Percentiles rank a stretch among this genome's conserved stretches.
phyloP scores from a whole-genome alignment of 2,113 vertebrate species.

The Ictalurus punctatus region DNA sequence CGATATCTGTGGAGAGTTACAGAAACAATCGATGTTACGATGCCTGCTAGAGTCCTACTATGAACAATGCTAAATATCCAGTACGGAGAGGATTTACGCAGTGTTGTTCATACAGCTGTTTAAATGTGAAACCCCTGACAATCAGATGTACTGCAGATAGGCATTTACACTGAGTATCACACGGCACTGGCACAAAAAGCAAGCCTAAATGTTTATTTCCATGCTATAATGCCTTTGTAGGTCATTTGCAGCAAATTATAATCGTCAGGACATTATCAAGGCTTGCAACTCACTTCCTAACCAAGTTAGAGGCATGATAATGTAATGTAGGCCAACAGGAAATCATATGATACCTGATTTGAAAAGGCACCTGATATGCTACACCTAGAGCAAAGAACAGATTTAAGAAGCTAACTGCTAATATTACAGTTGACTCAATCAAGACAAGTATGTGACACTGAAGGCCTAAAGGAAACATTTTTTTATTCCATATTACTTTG shows the following conservation, averaged over 20 bases:
- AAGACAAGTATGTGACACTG: not conserved
- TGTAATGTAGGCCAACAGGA: not conserved
- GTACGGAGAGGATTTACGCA: not conserved
- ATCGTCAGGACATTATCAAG: not conserved
- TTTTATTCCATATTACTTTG: not conserved
- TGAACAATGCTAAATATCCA: not conserved
- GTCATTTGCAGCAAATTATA: not conserved
- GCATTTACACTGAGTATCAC: not conserved
- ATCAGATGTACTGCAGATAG: not conserved
- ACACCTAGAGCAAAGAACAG: not conserved
- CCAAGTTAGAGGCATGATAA: not conserved
- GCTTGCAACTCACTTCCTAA: not conserved
- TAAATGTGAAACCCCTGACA: not conserved
- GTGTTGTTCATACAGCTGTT: not conserved
- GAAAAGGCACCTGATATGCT: not conserved
- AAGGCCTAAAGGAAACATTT: not conserved
- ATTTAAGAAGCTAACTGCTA: not conserved
- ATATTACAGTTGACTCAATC: not conserved
- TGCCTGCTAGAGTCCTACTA: not conserved
- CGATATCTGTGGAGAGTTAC: slow-evolving; percentile 78
- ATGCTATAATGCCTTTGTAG: not conserved
- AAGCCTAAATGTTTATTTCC: not conserved
- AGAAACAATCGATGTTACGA: not conserved
- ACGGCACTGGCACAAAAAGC: not conserved
- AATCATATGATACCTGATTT: not conserved